These are phyloP conservation scores for Calvadosia cruxmelitensis DNA, from an alignment of 30 jellyfish, hydroid and myxozoan species.

Conservation along the genomic window DNA sequence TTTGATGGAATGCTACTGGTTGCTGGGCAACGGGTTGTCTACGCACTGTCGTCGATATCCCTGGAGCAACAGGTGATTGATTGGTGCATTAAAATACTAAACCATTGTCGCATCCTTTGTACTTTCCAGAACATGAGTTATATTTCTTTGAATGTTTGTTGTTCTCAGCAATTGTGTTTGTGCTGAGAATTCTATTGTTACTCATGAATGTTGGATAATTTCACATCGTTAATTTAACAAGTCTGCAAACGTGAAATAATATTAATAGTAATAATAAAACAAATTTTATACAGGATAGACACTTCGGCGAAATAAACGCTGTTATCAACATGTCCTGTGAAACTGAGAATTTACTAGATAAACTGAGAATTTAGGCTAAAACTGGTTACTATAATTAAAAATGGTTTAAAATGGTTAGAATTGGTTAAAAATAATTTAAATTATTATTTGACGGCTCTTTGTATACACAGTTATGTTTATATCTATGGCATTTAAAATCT, in stretches of 20 bases:
- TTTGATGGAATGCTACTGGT: conserved; percentile 54
- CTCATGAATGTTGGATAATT: no score
- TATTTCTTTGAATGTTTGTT: no score
- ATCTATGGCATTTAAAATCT: background rate
- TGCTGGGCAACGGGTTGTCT: conserved; percentile 60
- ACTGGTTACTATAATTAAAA: background rate
- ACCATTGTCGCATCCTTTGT: no score
- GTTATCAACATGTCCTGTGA: conserved; percentile 1
- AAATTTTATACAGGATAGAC: background rate
- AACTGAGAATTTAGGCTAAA: background rate
- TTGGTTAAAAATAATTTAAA: background rate
- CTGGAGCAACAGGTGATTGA: conserved; percentile 61
- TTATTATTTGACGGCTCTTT: background rate
- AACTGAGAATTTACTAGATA: background rate
- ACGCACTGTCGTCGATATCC: conserved; percentile 57
- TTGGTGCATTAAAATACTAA: no score
- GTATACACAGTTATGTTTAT: background rate
- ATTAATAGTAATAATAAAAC: background rate
- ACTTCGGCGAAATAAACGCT: conserved; percentile 1
- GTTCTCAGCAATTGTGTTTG: no score
- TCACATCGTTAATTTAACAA: no score
- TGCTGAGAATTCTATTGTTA: background rate
- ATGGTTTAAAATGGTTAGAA: background rate
- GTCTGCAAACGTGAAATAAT: no score
- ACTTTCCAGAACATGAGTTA: no score